Conservation (phyloP, 2,113 vertebrate species). For the Colius striatus region DNA sequence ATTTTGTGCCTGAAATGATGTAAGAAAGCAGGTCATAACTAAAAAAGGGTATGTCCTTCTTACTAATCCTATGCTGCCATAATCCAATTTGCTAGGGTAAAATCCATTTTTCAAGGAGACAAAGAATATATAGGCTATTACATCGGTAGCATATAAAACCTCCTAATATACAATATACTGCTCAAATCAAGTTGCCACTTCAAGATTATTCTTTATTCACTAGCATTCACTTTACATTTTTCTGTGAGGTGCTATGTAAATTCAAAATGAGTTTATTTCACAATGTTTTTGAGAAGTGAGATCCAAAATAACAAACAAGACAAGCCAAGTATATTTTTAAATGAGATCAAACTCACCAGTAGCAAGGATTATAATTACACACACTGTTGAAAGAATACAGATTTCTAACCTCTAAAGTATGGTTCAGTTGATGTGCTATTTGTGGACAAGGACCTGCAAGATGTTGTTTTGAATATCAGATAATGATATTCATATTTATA, state of each 20-base stretch:
- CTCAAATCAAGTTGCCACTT: constrained; percentile 7
- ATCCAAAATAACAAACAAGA: not conserved
- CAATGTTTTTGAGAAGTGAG: not conserved
- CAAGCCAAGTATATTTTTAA: not conserved
- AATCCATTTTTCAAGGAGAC: constrained; percentile 16
- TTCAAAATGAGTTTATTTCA: constrained; percentile 7
- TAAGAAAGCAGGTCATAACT: constrained; percentile 14
- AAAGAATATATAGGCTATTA: not conserved
- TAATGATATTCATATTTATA: not conserved
- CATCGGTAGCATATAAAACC: not conserved
- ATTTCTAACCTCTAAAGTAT: not conserved
- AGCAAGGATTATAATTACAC: not conserved
- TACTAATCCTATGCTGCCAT: not conserved
- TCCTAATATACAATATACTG: not conserved
- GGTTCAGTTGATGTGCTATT: not conserved
- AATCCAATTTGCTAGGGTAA: constrained; percentile 22
- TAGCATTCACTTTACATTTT: constrained; percentile 12
- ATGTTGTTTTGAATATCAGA: not conserved
- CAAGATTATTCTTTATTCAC: constrained; percentile 17
- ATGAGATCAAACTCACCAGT: not conserved
- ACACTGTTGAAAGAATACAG: not conserved
- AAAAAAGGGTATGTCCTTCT: constrained; percentile 29
- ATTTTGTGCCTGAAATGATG: constrained; percentile 31
- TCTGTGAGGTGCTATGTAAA: not conserved
- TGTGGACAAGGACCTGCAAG: not conserved